Evolutionary conservation across 2,888 invertebrate genomes (phyloP).

Genomic region (Caenorhabditis wallacei): DNA sequence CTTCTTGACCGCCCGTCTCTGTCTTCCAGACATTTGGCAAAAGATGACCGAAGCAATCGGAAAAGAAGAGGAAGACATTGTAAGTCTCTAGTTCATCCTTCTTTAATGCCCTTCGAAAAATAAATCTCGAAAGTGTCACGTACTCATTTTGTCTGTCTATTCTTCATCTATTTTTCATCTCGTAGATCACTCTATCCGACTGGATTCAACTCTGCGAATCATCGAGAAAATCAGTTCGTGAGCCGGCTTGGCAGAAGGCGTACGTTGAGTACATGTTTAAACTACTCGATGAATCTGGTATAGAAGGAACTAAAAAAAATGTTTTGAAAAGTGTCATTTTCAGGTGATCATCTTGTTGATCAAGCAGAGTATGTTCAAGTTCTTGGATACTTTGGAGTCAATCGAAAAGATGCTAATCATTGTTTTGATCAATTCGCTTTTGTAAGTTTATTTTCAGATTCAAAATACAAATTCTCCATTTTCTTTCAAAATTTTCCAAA

Average conservation of each 20-base stretch:
- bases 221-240: conserved; percentile 50
- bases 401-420: conserved; percentile 54
- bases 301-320: conserved; percentile 15
- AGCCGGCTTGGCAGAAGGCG: conserved; percentile 68
- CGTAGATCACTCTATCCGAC: conserved; percentile 65
- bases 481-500: background rate
- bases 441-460: conserved; percentile 52
- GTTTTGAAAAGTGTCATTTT: conserved; percentile 32
- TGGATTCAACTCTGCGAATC: conserved; percentile 66
- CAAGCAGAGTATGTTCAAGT: conserved; percentile 72
- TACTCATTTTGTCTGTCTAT: conserved; percentile 34
- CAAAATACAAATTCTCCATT: background rate
- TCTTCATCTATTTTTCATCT: conserved; percentile 19
- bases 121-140: conserved; percentile 42
- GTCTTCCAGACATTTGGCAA: conserved; percentile 67
- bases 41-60: conserved; percentile 68
- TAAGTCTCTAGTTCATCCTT: conserved; percentile 26
- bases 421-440: conserved; percentile 71
- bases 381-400: conserved; percentile 68
- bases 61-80: conserved; percentile 62
- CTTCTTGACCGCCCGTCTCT: conserved; percentile 62
- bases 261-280: conserved; percentile 73
- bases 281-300: conserved; percentile 70
- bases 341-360: conserved; percentile 71
- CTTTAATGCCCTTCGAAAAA: conserved; percentile 16